phyloP scores from a whole-genome alignment of 2,888 invertebrate genomes.

The Ernsta delagoae region DNA sequence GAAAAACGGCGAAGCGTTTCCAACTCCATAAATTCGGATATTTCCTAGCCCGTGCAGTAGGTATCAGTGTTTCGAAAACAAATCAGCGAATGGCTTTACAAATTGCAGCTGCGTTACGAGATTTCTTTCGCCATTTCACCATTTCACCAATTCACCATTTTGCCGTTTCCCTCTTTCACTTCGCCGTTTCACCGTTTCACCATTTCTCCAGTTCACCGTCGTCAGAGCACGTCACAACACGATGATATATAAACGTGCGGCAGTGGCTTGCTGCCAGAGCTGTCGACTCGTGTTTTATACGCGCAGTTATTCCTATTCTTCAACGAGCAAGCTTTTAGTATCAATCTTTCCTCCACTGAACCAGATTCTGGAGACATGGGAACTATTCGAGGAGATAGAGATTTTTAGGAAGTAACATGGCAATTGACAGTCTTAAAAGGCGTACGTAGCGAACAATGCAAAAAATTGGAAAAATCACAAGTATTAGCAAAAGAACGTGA shows the following conservation, averaged over 20 bases:
- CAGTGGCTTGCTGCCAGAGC: constrained; percentile 60
- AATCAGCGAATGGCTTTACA: constrained; percentile 42
- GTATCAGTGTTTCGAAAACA: constrained; percentile 36
- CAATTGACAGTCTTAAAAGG: too few species aligned
- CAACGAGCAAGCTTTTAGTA: constrained; percentile 7
- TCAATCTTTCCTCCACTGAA: neutral
- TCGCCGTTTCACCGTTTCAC: constrained; percentile 49
- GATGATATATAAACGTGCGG: constrained; percentile 73
- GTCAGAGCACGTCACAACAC: constrained; percentile 70
- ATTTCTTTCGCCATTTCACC: constrained; percentile 56
- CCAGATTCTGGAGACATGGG: neutral
- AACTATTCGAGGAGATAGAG: neutral
- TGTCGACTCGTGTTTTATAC: constrained; percentile 54
- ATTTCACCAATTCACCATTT: constrained; percentile 50
- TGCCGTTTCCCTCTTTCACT: constrained; percentile 39
- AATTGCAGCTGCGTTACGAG: constrained; percentile 44
- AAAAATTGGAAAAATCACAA: too few species aligned
- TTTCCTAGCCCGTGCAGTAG: constrained; percentile 23
- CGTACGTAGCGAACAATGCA: too few species aligned
- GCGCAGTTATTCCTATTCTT: constrained; percentile 37
- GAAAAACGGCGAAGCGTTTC: constrained; percentile 27
- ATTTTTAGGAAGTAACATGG: neutral
- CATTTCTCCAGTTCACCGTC: constrained; percentile 49
- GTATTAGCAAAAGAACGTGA: too few species aligned
- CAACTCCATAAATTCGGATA: constrained; percentile 37